Percentiles rank a stretch among this genome's conserved stretches.
These are phyloP conservation scores for Lithobates pipiens DNA, from an alignment of 2,797 vertebrate species.

Conservation along the genomic window DNA sequence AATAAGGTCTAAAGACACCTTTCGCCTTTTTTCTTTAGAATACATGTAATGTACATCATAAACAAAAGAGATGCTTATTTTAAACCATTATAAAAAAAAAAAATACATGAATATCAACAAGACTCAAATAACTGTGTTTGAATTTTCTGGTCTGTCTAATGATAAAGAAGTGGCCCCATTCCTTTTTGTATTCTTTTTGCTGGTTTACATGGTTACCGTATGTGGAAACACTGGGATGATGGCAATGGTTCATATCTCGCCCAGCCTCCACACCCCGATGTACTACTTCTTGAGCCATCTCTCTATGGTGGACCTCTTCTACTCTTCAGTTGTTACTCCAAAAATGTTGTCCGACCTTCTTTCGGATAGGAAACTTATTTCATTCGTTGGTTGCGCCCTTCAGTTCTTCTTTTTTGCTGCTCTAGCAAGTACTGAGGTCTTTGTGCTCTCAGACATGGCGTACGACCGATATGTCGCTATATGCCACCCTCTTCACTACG, in stretches of 20 bases:
- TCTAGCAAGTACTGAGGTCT: conserved; percentile 61
- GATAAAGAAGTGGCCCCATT: conserved; percentile 33
- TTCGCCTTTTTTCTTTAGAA: too few relatives aligned
- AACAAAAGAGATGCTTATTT: too few relatives aligned
- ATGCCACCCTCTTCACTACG: too few relatives aligned
- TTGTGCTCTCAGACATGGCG: conserved; percentile 62
- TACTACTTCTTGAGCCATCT: conserved; percentile 65
- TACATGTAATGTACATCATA: too few relatives aligned
- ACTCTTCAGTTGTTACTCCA: conserved; percentile 63
- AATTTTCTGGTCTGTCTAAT: conserved; percentile 62
- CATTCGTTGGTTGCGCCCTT: conserved; percentile 64
- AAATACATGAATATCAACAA: neutral
- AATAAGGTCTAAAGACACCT: too few relatives aligned
- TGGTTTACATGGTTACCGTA: conserved; percentile 59
- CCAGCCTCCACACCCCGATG: conserved; percentile 65
- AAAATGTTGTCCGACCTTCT: conserved; percentile 66
- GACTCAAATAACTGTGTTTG: conserved; percentile 41
- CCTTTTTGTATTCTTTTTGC: conserved; percentile 56
- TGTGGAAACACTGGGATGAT: conserved; percentile 35
- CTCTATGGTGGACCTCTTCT: conserved; percentile 65
- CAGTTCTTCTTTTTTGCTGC: conserved; percentile 65
- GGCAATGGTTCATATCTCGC: neutral
- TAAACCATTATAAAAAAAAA: too few relatives aligned
- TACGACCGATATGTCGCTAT: conserved; percentile 66
- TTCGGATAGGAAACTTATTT: conserved; percentile 61